These are phyloP conservation scores for Patella depressa DNA, from an alignment of 2,888 invertebrate genomes.

Conservation along the genomic window DNA sequence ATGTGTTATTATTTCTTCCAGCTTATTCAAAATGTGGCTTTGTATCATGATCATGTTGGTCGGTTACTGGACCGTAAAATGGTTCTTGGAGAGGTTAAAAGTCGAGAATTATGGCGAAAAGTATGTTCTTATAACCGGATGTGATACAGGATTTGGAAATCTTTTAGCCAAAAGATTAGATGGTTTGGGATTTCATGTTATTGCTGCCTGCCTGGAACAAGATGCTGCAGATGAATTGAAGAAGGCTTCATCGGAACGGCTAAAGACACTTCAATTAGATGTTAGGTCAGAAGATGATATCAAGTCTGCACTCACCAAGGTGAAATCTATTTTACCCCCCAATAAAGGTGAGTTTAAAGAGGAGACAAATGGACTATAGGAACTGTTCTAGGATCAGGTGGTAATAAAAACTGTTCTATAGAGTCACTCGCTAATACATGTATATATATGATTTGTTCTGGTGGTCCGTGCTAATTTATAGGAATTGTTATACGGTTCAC, in stretches of 20 bases:
- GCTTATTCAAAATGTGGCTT: no score
- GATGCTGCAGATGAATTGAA: constrained; percentile 38
- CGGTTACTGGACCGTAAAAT: no score
- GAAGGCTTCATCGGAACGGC: constrained; percentile 31
- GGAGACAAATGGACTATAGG: no score
- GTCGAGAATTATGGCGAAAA: constrained; percentile 32
- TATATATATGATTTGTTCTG: no score
- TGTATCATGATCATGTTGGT: no score
- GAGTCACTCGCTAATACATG: no score
- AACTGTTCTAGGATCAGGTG: no score
- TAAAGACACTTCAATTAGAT: constrained; percentile 31
- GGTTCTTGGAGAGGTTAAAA: no score
- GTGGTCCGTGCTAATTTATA: no score
- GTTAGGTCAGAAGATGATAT: constrained; percentile 36
- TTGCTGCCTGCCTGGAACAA: constrained; percentile 51
- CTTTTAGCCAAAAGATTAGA: constrained; percentile 50
- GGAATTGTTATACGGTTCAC: no score
- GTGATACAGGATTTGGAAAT: constrained; percentile 60
- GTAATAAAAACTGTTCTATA: no score
- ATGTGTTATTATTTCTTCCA: no score
- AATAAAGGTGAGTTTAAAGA: constrained; percentile 30
- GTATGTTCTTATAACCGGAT: constrained; percentile 59
- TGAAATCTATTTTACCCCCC: constrained; percentile 30
- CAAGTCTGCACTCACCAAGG: constrained; percentile 22
- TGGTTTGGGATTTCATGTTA: constrained; percentile 46